Percentiles rank a stretch among this genome's conserved stretches.
These are phyloP conservation scores for Seriola dumerili DNA, from an alignment of 2,113 vertebrate species.

Conservation along the genomic window DNA sequence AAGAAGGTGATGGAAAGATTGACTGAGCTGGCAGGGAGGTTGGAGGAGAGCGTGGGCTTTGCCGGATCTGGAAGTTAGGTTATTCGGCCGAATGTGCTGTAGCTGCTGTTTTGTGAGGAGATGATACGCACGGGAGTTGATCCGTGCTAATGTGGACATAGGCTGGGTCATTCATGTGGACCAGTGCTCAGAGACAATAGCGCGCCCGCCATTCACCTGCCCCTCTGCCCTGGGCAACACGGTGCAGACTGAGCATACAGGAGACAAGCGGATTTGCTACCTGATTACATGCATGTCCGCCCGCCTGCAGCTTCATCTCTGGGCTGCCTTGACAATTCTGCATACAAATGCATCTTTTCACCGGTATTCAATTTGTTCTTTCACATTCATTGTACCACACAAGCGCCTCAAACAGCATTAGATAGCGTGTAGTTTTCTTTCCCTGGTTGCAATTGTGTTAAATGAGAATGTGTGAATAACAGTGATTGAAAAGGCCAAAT, in stretches of 20 bases:
- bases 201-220: constrained; percentile 52
- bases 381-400: constrained; percentile 47
- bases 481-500: constrained; percentile 48
- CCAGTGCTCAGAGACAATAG: constrained; percentile 74
- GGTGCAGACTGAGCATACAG: constrained; percentile 9
- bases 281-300: constrained; percentile 72
- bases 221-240: constrained; percentile 28
- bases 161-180: constrained; percentile 77
- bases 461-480: constrained; percentile 40
- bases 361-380: constrained; percentile 59
- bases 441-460: constrained; percentile 20
- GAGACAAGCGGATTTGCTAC: constrained; percentile 70
- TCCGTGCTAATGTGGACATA: constrained; percentile 75
- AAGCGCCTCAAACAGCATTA: constrained; percentile 38
- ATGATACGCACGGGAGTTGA: constrained; percentile 69
- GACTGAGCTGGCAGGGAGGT: constrained; percentile 63
- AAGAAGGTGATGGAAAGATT: constrained; percentile 39
- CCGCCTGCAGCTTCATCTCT: constrained; percentile 63
- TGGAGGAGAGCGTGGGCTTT: constrained; percentile 39
- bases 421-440: constrained; percentile 23
- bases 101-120: constrained; percentile 58
- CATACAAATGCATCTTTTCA: constrained; percentile 76
- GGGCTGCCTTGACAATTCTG: constrained; percentile 61
- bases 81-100: constrained; percentile 53
- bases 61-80: constrained; percentile 60